Base-by-base conservation (phyloP, 2,888 invertebrate genomes). In the Prosopocoilus inquinatus region DNA sequence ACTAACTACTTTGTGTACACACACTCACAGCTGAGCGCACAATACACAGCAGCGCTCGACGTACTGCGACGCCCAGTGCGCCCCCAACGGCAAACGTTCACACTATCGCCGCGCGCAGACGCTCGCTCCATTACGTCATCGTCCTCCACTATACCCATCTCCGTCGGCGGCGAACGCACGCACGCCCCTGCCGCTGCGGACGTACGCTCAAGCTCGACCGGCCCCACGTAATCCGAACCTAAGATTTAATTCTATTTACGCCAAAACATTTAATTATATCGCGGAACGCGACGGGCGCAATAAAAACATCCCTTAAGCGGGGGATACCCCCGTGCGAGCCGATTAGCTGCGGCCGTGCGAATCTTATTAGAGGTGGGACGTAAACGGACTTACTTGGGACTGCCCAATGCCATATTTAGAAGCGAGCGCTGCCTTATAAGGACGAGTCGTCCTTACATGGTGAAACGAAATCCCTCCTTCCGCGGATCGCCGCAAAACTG, bases 401-500 rank as follows among this genome's bases (percentile, higher is more conserved):
- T 82, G 86, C 84, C 86, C 84, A 84, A 82, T 82, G 83, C 89
- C 89, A 86, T 89, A 88, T 89, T 89, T 88, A 88, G 89, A 86
- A 84, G 81, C 84, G 82, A 81, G 81, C 84, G 84, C 81, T 86
- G 81, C 89, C 89, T 85, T 89, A 88, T 88, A 88, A 84, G 89
- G 89, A 81, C 84, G 83, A 85, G 83, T 83, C 84, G 83, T 82
- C 85, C 88, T 85, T 86, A 87, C 85, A 88, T 84, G 88, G 88
- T 81, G 83, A 86, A 84, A 84, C 82, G 83, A 84, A 85, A 87
- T 87, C 87, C 87, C 87, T 87, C 88, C 85, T 85, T 74, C 74
- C 57, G 53, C 50, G 53, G 57, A 59, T 60, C 57, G 57, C 57
- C 50, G 50, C 47, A 48, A 46, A 28, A 48, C 53, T 46, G 66